Percentiles rank a stretch among this genome's conserved stretches.
phyloP scores from a whole-genome alignment of 2,113 vertebrate species.

The Pseudopodoces humilis region DNA sequence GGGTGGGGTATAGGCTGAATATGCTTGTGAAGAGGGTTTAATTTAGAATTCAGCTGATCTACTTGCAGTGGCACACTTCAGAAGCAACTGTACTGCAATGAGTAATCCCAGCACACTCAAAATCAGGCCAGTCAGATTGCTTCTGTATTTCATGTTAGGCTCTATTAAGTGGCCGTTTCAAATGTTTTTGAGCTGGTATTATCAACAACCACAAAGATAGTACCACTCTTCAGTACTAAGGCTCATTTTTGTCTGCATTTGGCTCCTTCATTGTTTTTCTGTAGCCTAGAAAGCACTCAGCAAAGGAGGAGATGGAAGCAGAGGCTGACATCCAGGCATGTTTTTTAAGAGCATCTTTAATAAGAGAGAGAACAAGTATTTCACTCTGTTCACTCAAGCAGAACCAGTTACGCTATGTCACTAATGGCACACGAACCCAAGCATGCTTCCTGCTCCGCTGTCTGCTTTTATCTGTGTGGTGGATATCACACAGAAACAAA shows the following conservation, averaged over 20 bases:
- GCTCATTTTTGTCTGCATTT: neutral
- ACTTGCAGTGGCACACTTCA: neutral
- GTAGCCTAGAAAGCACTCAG: neutral
- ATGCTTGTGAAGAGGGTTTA: neutral
- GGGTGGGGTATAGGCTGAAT: neutral
- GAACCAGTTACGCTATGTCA: neutral
- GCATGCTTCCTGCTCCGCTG: neutral
- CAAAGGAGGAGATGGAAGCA: neutral
- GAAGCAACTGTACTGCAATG: neutral
- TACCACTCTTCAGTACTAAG: neutral
- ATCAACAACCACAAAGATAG: neutral
- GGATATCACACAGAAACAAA: neutral
- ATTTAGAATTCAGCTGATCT: neutral
- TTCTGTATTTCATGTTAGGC: neutral
- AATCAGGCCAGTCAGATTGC: neutral
- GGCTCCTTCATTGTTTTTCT: neutral
- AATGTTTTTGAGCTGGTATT: neutral
- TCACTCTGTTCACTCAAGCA: neutral
- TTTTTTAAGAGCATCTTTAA: slow-evolving; percentile 10
- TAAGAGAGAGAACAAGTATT: neutral
- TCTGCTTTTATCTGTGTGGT: neutral
- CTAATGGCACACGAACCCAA: neutral
- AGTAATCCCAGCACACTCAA: neutral
- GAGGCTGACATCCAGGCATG: neutral
- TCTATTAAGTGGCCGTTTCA: neutral